Conservation (phyloP, 2,113 vertebrate species). For the Dasyornis broadbenti region DNA sequence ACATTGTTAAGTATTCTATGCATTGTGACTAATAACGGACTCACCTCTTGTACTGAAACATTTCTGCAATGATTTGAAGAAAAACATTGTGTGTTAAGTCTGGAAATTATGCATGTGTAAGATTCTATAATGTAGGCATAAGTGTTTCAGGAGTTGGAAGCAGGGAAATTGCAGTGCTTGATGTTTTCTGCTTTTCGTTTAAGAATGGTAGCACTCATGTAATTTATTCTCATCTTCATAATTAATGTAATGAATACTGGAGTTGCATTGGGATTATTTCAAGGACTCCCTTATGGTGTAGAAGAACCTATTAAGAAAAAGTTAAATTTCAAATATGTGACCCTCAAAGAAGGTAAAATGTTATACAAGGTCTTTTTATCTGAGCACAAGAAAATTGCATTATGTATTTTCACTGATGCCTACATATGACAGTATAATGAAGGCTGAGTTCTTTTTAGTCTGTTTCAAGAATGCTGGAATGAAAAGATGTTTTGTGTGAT, state of each 20-base stretch:
- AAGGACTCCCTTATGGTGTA: background rate
- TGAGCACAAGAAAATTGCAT: background rate
- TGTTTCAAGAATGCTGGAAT: background rate
- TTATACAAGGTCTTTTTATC: background rate
- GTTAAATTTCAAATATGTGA: background rate
- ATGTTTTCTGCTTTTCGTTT: background rate
- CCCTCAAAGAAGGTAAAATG: background rate
- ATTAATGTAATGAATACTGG: background rate
- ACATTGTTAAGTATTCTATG: background rate
- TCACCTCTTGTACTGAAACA: background rate
- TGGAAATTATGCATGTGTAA: background rate
- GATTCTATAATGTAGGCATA: background rate
- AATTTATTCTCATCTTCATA: background rate
- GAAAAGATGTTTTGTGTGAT: background rate
- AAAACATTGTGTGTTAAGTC: background rate
- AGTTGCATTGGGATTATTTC: background rate
- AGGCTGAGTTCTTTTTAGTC: background rate
- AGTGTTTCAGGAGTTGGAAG: background rate
- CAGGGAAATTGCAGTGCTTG: background rate
- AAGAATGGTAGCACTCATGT: background rate
- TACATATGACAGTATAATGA: background rate
- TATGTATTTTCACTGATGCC: background rate
- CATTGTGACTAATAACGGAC: background rate
- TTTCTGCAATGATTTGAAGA: background rate
- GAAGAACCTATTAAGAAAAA: background rate